Conservation (phyloP, 2,797 vertebrate genomes). For the Eutrigla gurnardus region DNA sequence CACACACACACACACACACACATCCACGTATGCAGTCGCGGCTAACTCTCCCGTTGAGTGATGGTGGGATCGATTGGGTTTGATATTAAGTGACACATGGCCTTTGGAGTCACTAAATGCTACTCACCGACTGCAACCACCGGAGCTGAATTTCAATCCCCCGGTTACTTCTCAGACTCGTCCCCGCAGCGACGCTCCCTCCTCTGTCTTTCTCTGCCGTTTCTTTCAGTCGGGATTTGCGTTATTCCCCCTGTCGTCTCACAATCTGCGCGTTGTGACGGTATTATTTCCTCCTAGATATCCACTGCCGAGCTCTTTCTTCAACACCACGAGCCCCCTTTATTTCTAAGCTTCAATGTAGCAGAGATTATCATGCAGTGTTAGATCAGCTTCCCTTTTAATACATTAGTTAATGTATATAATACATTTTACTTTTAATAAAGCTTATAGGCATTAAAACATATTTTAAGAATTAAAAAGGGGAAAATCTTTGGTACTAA, state of each 20-base stretch:
- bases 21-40: constrained; percentile 16
- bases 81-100: constrained; percentile 81
- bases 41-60: constrained; percentile 56
- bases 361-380: neutral
- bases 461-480: neutral
- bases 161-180: constrained; percentile 57
- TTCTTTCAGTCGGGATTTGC: constrained; percentile 54
- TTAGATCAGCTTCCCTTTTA: neutral
- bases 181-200: constrained; percentile 45
- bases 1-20: constrained; percentile 1
- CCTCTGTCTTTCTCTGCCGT: constrained; percentile 44
- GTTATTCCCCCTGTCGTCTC: constrained; percentile 38
- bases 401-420: too few species aligned
- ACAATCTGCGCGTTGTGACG: constrained; percentile 16
- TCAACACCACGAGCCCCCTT: neutral
- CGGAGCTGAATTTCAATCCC: constrained; percentile 65
- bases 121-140: constrained; percentile 69
- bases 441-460: neutral
- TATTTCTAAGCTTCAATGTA: neutral
- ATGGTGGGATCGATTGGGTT: constrained; percentile 76
- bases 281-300: constrained; percentile 40
- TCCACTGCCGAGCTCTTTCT: constrained; percentile 5
- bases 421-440: neutral
- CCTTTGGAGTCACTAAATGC: constrained; percentile 82
- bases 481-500: neutral